Conservation (phyloP, 2,888 invertebrate genomes). For the Nineta flava region DNA sequence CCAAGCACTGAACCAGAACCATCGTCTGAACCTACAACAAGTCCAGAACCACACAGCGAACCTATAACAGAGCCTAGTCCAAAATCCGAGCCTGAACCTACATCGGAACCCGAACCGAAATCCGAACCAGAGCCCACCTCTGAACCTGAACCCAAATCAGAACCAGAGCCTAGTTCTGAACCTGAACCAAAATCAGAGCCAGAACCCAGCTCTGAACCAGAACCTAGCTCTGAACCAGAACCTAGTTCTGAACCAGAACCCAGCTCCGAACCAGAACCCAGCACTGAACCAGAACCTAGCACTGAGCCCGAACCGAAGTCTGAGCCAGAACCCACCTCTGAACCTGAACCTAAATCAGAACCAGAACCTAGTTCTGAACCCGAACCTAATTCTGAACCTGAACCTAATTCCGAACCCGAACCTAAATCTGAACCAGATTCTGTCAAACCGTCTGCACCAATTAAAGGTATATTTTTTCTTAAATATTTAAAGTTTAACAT, state of each 20-base stretch:
- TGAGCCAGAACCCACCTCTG: conserved; percentile 21
- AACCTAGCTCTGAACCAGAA: conserved; percentile 28
- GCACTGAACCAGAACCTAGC: conserved; percentile 32
- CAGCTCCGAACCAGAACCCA: conserved; percentile 24
- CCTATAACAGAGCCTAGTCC: conserved; percentile 23
- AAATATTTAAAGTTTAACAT: background rate
- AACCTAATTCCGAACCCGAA: conserved; percentile 22
- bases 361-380: conserved; percentile 25
- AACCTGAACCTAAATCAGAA: conserved; percentile 24
- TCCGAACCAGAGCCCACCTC: conserved; percentile 23
- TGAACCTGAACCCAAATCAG: conserved; percentile 24
- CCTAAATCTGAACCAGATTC: conserved; percentile 22
- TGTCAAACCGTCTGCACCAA: background rate
- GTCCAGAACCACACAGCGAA: conserved; percentile 26
- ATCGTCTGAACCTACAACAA: conserved; percentile 21
- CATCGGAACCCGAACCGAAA: conserved; percentile 29
- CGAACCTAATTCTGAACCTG: conserved; percentile 27
- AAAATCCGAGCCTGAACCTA: conserved; percentile 26
- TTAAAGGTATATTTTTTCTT: background rate
- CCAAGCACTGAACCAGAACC: conserved; percentile 15
- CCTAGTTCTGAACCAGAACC: conserved; percentile 32
- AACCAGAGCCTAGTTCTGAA: conserved; percentile 26
- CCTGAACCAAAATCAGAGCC: conserved; percentile 24
- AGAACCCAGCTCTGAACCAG: conserved; percentile 27
- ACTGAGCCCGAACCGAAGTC: conserved; percentile 20